Evolutionary conservation across 2,888 invertebrate genomes (phyloP), one percentile per base, ranked within the genome.

Genomic region (Poecilobothrus nobilitatus): DNA sequence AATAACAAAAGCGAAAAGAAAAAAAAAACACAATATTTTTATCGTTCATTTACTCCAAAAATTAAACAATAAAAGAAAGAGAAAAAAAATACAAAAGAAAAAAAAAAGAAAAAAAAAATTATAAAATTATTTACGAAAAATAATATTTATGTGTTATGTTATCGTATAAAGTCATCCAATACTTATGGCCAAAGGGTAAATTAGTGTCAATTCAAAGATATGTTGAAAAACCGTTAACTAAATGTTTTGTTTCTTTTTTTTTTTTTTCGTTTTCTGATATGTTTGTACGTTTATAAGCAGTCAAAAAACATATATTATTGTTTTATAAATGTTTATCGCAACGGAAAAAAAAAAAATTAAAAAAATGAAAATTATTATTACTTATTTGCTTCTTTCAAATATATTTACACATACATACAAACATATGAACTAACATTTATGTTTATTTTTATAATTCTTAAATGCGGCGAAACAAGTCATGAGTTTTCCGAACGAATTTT

Each of bases 181-280:
- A 53, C 15, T 18, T 6, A 53, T 53, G 53, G 53, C 53, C 53
- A 53, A 53, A 53, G 53, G 53, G 53, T 53, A 53, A 53, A 53
- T 53, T 53, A 53, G 53, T 53, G 53, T 53, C 53, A 53, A 53
- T 53, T 53, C 53, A 53, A 53, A 53, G 53, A 53, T 53, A 53
- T 53, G 53, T 53, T 53, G 53, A 53, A 53, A 53, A 53, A 15
- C 53, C 53, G 53, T 53, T 53, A 53, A 53, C 53, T 53, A 53
- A 53, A 53, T 53, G n/a, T 53, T 15, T 53, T 53, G n/a, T 53
- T 53, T 53, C 7, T 53, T 53, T 53, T 1, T 53, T 53, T 18
- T 41, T 53, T 18, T 53, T 18, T 53, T 18, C 15, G 15, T 18
- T 3, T 18, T 9, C 15, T 44, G 44, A 4, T 53, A 53, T 53